Evolutionary conservation across 2,797 vertebrate species (phyloP), one percentile per base, ranked within the genome.

Genomic region (Podargus strigoides): DNA sequence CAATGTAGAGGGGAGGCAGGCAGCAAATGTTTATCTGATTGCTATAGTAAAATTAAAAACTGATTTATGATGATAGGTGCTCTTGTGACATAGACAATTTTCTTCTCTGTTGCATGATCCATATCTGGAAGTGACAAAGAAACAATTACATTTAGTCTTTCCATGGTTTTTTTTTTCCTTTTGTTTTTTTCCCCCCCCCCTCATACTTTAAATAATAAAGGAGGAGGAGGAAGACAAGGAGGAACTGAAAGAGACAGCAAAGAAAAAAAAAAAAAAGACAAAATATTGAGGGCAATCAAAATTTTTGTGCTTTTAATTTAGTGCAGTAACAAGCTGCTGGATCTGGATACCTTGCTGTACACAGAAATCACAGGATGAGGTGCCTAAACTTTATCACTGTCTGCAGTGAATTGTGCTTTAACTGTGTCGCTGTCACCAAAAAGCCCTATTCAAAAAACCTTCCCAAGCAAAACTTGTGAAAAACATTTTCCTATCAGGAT

Each of bases 231-330:
- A 77, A 59, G 41, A 46, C 55, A 78, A 82, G 56, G 53, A 93
- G 34, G 37, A 87, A 39, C 18, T 79, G 49, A 58, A 67, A 62
- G 56, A 85, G 60, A n/a, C 28, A 74, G 49, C 26, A 74, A 49
- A 78, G 15, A 7, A 21, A 90, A 90, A 63, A 20, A 20, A 90
- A 89, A 67, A 74, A 77, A 8, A 37, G 20, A 12, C 26, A 50
- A 58, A 63, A n/a, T 26, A 17, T 74, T 92, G 70, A 81, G 52
- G 32, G 21, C 37, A 47, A 32, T 87, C 52, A 74, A 23, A 82
- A 85, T 77, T 93, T 93, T 94, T 89, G 63, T 93, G 63, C 46
- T 85, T 81, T 77, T 72, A 87, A 73, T 91, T 94, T 84, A 86
- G 44, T 58, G 84, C 58, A 72, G 49, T 83, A 79, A 77, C 49